Evolutionary conservation across 1,140 invertebrate genomes (phyloP).

Genomic region (Diuraphis noxia): DNA sequence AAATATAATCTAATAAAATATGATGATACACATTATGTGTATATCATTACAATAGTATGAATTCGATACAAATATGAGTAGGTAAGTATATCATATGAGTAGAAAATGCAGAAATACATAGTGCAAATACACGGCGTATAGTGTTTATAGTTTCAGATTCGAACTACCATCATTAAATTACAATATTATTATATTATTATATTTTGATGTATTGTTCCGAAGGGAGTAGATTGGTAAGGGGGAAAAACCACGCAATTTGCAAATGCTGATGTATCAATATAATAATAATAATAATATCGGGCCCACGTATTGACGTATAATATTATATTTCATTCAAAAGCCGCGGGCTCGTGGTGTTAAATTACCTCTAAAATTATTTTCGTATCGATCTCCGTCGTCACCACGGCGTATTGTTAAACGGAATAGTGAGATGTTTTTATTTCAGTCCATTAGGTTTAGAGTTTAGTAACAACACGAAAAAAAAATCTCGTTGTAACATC

Average conservation of each 20-base stretch:
- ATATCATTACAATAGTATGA: no score
- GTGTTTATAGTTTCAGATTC: not conserved
- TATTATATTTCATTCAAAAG: not conserved
- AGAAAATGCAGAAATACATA: not conserved
- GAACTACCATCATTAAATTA: not conserved
- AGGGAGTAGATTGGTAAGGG: not conserved
- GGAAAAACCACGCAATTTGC: not conserved
- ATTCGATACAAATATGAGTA: not conserved
- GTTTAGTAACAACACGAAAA: not conserved
- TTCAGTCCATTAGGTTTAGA: conserved; percentile 27
- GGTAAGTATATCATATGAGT: not conserved
- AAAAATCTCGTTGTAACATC: conserved; percentile 16
- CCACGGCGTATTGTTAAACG: not conserved
- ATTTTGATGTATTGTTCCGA: not conserved
- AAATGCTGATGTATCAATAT: not conserved
- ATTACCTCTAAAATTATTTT: conserved; percentile 15
- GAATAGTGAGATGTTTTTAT: conserved; percentile 15
- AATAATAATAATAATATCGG: not conserved
- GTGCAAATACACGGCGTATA: not conserved
- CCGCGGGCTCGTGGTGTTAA: not conserved
- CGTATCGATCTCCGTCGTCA: conserved; percentile 2
- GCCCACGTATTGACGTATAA: not conserved
- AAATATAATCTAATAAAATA: no score
- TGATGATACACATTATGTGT: no score
- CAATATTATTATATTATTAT: not conserved